phyloP scores from a whole-genome alignment of 2,888 invertebrate genomes.

The Eristalis intricaria region DNA sequence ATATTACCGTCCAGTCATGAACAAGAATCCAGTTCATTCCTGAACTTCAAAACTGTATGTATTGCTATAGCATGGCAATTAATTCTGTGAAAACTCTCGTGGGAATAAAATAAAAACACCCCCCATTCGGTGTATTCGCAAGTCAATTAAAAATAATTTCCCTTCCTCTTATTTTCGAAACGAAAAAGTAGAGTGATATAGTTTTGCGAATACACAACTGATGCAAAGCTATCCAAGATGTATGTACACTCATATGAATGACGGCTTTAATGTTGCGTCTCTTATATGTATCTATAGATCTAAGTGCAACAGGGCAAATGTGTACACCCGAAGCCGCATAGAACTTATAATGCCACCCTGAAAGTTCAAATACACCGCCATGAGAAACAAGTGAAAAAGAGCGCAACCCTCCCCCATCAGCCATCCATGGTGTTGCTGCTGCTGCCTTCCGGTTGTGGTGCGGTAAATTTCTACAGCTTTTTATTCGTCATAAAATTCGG shows the following conservation, averaged over 20 bases:
- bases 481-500: slow-evolving; percentile 1
- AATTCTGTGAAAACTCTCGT: neutral
- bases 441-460: slow-evolving; percentile 20
- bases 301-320: slow-evolving; percentile 14
- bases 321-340: neutral
- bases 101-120: neutral
- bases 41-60: neutral
- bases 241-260: neutral
- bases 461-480: slow-evolving; percentile 7
- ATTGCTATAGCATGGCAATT: neutral
- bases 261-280: neutral
- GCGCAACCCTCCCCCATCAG: neutral
- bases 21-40: neutral
- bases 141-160: neutral
- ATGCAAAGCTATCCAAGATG: neutral
- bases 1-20: neutral
- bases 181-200: neutral
- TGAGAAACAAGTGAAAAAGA: neutral
- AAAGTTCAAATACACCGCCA: slow-evolving; percentile 1
- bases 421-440: neutral
- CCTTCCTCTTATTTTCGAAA: neutral
- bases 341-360: neutral
- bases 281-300: slow-evolving; percentile 1
- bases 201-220: neutral
- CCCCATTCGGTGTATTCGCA: neutral